phyloP scores from a whole-genome alignment of 2,113 vertebrate species.

The Poeciliopsis turrubarensis region DNA sequence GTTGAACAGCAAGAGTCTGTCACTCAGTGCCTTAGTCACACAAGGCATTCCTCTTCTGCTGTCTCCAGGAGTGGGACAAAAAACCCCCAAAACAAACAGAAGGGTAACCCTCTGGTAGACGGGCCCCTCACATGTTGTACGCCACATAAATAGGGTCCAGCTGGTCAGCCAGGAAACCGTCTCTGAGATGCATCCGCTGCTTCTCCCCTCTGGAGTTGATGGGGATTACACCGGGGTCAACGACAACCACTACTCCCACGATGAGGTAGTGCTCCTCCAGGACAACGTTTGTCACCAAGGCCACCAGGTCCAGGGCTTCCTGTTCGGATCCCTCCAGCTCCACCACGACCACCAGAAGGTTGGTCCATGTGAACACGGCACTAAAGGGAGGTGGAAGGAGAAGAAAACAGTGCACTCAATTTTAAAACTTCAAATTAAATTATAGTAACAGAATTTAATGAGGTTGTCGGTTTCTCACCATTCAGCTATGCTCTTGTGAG shows the following conservation, averaged over 20 bases:
- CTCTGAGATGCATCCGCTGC: constrained; percentile 96
- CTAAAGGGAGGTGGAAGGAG: constrained; percentile 65
- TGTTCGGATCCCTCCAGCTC: constrained; percentile 95
- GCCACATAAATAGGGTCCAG: constrained; percentile 98
- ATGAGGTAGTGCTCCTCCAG: constrained; percentile 96
- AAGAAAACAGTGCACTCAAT: not conserved
- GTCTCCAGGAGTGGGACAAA: not conserved
- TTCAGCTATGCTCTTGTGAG: constrained; percentile 96
- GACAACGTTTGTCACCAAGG: constrained; percentile 92
- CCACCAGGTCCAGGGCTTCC: constrained; percentile 92
- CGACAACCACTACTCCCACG: constrained; percentile 94
- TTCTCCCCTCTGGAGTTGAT: constrained; percentile 97
- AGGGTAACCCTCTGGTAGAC: not conserved
- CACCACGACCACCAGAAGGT: constrained; percentile 95
- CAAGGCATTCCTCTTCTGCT: not conserved
- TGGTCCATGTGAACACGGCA: constrained; percentile 98
- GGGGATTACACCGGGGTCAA: constrained; percentile 94
- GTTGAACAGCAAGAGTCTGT: constrained; percentile 16
- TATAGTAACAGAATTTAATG: not conserved
- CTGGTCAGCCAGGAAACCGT: constrained; percentile 95
- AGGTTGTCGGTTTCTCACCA: constrained; percentile 82
- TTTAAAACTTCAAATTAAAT: not conserved
- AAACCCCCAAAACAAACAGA: not conserved
- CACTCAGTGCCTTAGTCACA: not conserved
- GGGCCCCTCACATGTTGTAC: constrained; percentile 90